phyloP scores from a whole-genome alignment of 1,140 invertebrate species.

The Ceratoteleas bidentatus region DNA sequence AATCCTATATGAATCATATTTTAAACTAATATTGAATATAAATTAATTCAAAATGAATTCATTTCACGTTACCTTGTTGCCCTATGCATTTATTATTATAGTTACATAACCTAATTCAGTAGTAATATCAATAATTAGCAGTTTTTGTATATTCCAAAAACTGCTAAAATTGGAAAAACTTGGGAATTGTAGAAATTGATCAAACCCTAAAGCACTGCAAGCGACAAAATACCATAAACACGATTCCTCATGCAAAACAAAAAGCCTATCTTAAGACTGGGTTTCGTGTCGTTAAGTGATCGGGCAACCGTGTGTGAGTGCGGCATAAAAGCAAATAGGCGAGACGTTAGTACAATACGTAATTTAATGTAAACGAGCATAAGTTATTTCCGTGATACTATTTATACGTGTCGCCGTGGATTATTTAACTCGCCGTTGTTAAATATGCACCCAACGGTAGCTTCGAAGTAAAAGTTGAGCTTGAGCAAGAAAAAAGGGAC shows the following conservation, averaged over 20 bases:
- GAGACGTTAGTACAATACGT: slow-evolving; percentile 16
- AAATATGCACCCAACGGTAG: neutral
- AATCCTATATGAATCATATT: no score
- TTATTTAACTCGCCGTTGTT: neutral
- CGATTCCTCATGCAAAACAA: slow-evolving; percentile 13
- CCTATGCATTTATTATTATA: no score
- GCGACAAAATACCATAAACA: neutral
- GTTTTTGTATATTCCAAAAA: no score
- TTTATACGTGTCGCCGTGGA: slow-evolving; percentile 24
- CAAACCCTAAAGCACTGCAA: no score
- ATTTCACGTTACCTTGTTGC: no score
- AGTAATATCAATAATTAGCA: no score
- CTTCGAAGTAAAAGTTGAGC: slow-evolving; percentile 2
- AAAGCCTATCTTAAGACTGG: slow-evolving; percentile 17
- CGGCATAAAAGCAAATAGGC: slow-evolving; percentile 36
- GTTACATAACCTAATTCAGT: no score
- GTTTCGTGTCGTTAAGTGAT: slow-evolving; percentile 32
- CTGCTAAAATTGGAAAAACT: no score
- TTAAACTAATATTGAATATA: no score
- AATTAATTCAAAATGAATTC: no score
- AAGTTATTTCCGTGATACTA: slow-evolving; percentile 35
- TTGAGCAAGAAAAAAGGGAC: slow-evolving; percentile 8
- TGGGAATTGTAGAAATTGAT: no score
- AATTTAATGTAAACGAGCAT: slow-evolving; percentile 46
- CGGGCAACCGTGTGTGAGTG: slow-evolving; percentile 5